Percentiles rank a stretch among this genome's conserved stretches.
phyloP scores from a whole-genome alignment of 2,888 invertebrate species.

The Tetheella fluctuosa region DNA sequence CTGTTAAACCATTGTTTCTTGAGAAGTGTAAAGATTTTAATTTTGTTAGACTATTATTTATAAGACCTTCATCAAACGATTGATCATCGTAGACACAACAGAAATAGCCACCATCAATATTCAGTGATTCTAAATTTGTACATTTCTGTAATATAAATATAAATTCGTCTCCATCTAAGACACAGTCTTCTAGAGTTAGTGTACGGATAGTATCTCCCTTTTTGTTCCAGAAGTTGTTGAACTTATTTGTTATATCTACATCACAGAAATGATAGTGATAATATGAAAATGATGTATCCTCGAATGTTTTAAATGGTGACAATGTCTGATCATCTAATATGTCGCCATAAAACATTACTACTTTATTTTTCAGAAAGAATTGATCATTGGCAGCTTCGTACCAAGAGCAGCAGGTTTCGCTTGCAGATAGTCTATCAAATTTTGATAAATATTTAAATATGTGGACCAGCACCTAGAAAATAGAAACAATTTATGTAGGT shows the following conservation, averaged over 20 bases:
- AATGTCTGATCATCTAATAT: constrained; percentile 63
- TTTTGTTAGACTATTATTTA: constrained; percentile 73
- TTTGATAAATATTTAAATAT: constrained; percentile 86
- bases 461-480: constrained; percentile 85
- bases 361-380: constrained; percentile 81
- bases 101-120: constrained; percentile 88
- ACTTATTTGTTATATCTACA: constrained; percentile 80
- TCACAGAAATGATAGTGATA: constrained; percentile 80
- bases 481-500: no score
- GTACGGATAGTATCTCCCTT: constrained; percentile 83
- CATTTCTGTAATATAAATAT: constrained; percentile 84
- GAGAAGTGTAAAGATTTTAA: constrained; percentile 85
- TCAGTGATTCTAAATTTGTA: constrained; percentile 83
- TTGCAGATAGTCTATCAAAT: constrained; percentile 86
- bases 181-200: constrained; percentile 84
- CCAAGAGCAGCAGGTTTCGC: constrained; percentile 87
- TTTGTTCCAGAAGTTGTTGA: constrained; percentile 82
- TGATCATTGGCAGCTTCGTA: constrained; percentile 87
- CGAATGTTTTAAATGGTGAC: background rate
- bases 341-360: constrained; percentile 75
- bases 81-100: constrained; percentile 87
- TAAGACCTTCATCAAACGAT: constrained; percentile 81
- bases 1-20: constrained; percentile 88
- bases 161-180: constrained; percentile 86
- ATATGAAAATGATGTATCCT: constrained; percentile 44